Base-by-base conservation (phyloP, 2,888 invertebrate species). In the Nymphalis c-album region DNA sequence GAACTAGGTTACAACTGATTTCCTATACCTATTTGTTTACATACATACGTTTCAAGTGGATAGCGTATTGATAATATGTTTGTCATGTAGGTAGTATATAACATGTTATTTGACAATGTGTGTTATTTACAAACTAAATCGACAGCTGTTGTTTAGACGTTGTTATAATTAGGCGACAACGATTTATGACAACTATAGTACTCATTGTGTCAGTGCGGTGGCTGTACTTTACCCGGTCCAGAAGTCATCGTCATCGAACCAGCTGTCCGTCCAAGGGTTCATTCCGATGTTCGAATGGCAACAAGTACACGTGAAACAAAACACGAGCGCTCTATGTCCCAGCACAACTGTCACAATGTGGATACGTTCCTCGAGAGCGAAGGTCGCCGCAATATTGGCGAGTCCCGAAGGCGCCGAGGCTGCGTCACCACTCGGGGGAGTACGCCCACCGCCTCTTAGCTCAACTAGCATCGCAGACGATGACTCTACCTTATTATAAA, bases 361-460 rank as follows among this genome's bases (percentile, higher is more conserved):
- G 40, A 57, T 18, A 57, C 65, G 65, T 66, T 22, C 35, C 40
- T 22, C 35, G 48, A 48, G 55, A 60, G 31, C 57, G 65, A 63
- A 71, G 66, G 60, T 51, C 68, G 63, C 64, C 31, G 53, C 63
- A 55, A 46, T 57, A 70, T 70, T 70, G 65, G 64, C 60, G 47
- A 51, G 60, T 47, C 68, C 47, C 20, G 63, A 48, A 62, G 64
- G 48, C 55, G 55, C 50, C 22, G 61, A 59, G 47, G 57, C 55
- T 60, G 68, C 63, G 68, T 68, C 68, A 68, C 68, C 68, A 63
- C 68, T 68, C 26, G 40, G 40, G 57, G 35, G 18, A 26, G 35
- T n/a, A 57, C 57, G 57, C 57, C 57, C 57, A 57, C 57, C n/a
- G 40, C 57, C 57, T 57, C 35, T 57, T 40, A 57, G 13, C 57